phyloP scores from a whole-genome alignment of 2,888 invertebrate species.

The Holacanthella duospinosa region DNA sequence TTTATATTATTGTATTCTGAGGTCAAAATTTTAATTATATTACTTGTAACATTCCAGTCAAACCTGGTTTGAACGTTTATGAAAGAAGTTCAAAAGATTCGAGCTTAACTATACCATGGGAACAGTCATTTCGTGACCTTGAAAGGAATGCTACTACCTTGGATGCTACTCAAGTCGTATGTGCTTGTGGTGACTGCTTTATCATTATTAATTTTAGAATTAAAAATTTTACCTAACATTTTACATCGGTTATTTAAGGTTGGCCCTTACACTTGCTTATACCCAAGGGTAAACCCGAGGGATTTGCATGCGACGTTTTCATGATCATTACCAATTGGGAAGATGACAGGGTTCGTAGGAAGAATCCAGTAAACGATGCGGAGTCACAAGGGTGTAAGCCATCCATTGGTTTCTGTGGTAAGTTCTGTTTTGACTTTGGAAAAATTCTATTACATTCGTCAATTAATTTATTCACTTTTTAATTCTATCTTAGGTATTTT shows the following conservation, averaged over 20 bases:
- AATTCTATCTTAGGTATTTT: background rate
- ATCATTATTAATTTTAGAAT: background rate
- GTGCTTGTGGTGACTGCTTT: conserved; percentile 38
- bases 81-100: conserved; percentile 58
- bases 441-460: too few relatives aligned
- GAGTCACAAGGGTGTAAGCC: conserved; percentile 49
- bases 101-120: conserved; percentile 71
- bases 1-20: too few relatives aligned
- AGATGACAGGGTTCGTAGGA: conserved; percentile 32
- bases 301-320: conserved; percentile 39
- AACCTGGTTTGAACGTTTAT: conserved; percentile 49
- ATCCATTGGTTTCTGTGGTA: conserved; percentile 68
- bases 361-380: background rate
- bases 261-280: conserved; percentile 39
- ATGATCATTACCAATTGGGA: conserved; percentile 39
- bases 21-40: background rate
- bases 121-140: conserved; percentile 65
- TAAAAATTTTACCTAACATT: background rate
- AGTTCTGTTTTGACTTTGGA: background rate
- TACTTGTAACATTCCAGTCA: conserved; percentile 50
- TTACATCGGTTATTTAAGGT: background rate
- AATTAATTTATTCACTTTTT: too few relatives aligned
- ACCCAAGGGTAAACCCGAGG: conserved; percentile 38
- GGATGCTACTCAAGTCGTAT: conserved; percentile 23
- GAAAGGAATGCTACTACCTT: conserved; percentile 7